Conservation (phyloP, 2,888 invertebrate species). For the Eucera pruinosa region DNA sequence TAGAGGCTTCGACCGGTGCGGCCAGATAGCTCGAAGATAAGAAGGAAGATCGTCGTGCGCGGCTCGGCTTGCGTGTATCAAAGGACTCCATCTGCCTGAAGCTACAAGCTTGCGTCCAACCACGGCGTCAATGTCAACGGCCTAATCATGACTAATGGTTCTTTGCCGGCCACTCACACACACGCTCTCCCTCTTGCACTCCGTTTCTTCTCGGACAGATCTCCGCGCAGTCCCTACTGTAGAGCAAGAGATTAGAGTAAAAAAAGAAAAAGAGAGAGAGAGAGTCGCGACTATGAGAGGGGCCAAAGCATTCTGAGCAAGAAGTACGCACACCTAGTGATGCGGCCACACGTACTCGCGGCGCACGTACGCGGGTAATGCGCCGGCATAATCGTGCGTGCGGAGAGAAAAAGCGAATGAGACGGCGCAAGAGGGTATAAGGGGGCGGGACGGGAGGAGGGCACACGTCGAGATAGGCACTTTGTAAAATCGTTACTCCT, state of each 20-base stretch:
- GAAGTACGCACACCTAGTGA: constrained; percentile 40
- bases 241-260: no score
- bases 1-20: constrained; percentile 64
- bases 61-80: constrained; percentile 65
- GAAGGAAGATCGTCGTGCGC: constrained; percentile 61
- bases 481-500: constrained; percentile 75
- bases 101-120: constrained; percentile 67
- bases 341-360: constrained; percentile 37
- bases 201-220: neutral
- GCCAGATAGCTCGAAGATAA: constrained; percentile 71
- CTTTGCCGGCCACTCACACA: constrained; percentile 50
- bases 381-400: constrained; percentile 66
- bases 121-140: constrained; percentile 76
- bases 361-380: constrained; percentile 64
- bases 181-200: constrained; percentile 4
- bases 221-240: no score
- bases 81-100: constrained; percentile 71
- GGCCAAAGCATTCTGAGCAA: constrained; percentile 36
- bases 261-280: neutral
- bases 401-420: constrained; percentile 55
- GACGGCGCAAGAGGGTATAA: constrained; percentile 15
- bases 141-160: constrained; percentile 78
- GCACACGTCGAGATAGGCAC: constrained; percentile 62
- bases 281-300: constrained; percentile 2
- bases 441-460: neutral